A percentile compares a stretch with the other conserved stretches of the same genome.
Conservation (phyloP, 2,113 vertebrate genomes). For the Onychostoma macrolepis region DNA sequence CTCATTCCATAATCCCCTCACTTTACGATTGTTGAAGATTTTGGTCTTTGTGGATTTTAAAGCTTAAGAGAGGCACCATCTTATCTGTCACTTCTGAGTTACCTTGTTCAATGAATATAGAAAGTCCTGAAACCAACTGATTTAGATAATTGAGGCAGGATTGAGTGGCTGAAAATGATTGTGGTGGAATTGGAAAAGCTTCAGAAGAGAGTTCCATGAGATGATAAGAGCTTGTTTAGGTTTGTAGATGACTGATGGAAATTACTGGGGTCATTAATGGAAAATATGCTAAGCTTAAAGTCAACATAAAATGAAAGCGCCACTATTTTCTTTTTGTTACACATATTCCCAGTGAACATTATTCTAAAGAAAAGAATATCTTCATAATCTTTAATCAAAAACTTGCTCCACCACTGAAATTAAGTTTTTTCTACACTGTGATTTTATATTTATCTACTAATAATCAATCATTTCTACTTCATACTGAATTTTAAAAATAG, state of each 20-base stretch:
- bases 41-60: not conserved
- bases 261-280: not conserved
- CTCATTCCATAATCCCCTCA: constrained; percentile 39
- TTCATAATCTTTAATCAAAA: not conserved
- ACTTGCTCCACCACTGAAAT: too few species aligned
- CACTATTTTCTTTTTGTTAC: not conserved
- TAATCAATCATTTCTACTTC: too few species aligned
- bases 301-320: not conserved
- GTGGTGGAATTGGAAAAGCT: not conserved
- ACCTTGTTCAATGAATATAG: not conserved
- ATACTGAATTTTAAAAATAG: too few species aligned
- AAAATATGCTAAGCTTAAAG: not conserved
- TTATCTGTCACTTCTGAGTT: not conserved
- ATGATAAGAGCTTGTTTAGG: not conserved
- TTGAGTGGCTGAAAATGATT: not conserved
- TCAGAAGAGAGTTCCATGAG: not conserved
- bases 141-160: not conserved
- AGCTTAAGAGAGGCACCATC: not conserved
- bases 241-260: not conserved
- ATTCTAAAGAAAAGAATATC: not conserved
- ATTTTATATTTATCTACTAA: too few species aligned
- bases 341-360: not conserved
- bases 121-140: constrained; percentile 38
- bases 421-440: too few species aligned
- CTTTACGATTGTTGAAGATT: constrained; percentile 4